Percentiles rank a stretch among this genome's conserved stretches.
Conservation (phyloP, 2,888 invertebrate genomes). For the Eretmocerus hayati region DNA sequence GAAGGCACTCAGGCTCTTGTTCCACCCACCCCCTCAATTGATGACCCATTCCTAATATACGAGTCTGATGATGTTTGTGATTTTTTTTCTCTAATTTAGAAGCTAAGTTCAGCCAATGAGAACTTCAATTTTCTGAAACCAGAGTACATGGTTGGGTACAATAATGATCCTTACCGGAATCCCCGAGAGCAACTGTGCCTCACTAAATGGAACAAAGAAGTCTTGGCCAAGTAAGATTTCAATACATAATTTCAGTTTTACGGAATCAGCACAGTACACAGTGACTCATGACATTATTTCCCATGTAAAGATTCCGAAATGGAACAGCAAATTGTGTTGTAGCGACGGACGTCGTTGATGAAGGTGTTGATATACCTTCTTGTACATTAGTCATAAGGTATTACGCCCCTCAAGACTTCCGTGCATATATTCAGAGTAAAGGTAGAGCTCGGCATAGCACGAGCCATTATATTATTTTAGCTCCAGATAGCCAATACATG, state of each 20-base stretch:
- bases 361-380: constrained; percentile 78
- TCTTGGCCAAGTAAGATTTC: constrained; percentile 46
- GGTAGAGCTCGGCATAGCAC: constrained; percentile 69
- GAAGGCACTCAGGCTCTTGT: too few relatives aligned
- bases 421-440: constrained; percentile 85
- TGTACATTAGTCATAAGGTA: constrained; percentile 76
- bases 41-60: not conserved
- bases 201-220: constrained; percentile 53
- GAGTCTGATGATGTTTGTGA: not conserved
- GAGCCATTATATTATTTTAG: constrained; percentile 57
- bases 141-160: constrained; percentile 68
- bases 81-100: constrained; percentile 30
- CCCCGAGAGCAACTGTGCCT: constrained; percentile 53
- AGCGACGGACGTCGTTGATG: constrained; percentile 79
- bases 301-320: constrained; percentile 51
- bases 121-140: constrained; percentile 56
- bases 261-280: too few relatives aligned
- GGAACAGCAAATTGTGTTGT: constrained; percentile 60
- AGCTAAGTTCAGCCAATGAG: constrained; percentile 37
- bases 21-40: too few relatives aligned
- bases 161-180: constrained; percentile 53
- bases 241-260: too few relatives aligned
- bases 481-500: constrained; percentile 44
- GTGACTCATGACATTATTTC: not conserved
- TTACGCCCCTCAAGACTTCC: constrained; percentile 63